Percentiles rank a stretch among this genome's conserved stretches.
phyloP scores from a whole-genome alignment of 2,113 vertebrate species.

The Neodon shergylaensis region DNA sequence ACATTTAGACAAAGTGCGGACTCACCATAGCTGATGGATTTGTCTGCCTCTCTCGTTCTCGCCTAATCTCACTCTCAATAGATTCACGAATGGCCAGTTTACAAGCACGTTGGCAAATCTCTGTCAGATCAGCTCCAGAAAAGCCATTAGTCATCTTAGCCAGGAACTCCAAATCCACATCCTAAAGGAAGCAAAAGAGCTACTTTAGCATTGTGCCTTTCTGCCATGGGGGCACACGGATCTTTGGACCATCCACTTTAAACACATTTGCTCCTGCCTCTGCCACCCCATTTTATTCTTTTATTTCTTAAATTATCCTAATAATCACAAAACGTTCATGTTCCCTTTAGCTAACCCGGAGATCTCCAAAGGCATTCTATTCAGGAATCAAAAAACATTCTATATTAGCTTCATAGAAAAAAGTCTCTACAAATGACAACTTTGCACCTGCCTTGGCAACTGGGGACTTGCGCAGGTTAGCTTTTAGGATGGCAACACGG shows the following conservation, averaged over 20 bases:
- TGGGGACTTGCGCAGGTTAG: conserved; percentile 98
- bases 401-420: neutral
- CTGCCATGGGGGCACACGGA: neutral
- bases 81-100: conserved; percentile 98
- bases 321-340: neutral
- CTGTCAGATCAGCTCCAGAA: conserved; percentile 97
- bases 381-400: neutral
- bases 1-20: neutral
- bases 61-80: conserved; percentile 96
- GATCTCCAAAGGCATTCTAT: neutral
- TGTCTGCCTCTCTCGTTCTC: conserved; percentile 97
- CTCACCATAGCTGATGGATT: conserved; percentile 98
- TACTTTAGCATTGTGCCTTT: conserved; percentile 11
- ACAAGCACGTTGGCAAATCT: conserved; percentile 98
- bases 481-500: conserved; percentile 96
- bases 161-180: conserved; percentile 96
- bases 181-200: conserved; percentile 82
- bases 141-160: conserved; percentile 99
- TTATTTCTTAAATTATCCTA: conserved; percentile 10
- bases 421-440: neutral
- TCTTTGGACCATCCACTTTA: neutral
- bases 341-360: neutral
- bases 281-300: neutral
- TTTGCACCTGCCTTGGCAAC: conserved; percentile 92
- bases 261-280: neutral